Percentiles rank a stretch among this genome's conserved stretches.
These are phyloP conservation scores for Cybosia mesomella DNA, from an alignment of 2,888 invertebrate species.

Conservation along the genomic window DNA sequence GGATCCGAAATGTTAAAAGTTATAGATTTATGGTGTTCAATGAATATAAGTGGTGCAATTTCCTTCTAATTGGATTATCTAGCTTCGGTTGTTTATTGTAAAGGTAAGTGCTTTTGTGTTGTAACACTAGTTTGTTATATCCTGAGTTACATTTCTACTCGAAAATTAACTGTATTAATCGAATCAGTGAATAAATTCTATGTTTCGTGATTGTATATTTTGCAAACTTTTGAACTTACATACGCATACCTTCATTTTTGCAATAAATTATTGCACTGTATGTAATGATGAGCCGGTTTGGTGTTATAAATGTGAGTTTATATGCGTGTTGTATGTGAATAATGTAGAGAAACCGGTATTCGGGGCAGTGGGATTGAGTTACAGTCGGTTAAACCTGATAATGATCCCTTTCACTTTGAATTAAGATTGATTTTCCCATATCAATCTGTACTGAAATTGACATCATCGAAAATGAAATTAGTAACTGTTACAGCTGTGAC, in stretches of 20 bases:
- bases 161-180: background rate
- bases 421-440: constrained; percentile 25
- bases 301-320: constrained; percentile 13
- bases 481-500: constrained; percentile 12
- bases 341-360: constrained; percentile 33
- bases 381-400: background rate
- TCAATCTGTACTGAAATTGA: background rate
- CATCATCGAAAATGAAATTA: background rate
- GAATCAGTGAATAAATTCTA: background rate
- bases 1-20: constrained; percentile 25
- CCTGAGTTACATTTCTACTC: constrained; percentile 35
- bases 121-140: constrained; percentile 37
- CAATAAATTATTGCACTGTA: background rate
- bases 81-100: constrained; percentile 30
- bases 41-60: constrained; percentile 36
- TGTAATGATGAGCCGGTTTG: constrained; percentile 35
- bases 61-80: constrained; percentile 51
- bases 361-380: constrained; percentile 2
- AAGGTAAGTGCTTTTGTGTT: constrained; percentile 49
- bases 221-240: constrained; percentile 17
- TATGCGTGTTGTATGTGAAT: constrained; percentile 25
- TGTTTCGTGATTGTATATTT: constrained; percentile 10
- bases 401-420: background rate
- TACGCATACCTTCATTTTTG: constrained; percentile 41
- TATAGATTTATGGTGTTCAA: constrained; percentile 32